phyloP scores from a whole-genome alignment of 2,888 invertebrate genomes.

The Caprella mutica region DNA sequence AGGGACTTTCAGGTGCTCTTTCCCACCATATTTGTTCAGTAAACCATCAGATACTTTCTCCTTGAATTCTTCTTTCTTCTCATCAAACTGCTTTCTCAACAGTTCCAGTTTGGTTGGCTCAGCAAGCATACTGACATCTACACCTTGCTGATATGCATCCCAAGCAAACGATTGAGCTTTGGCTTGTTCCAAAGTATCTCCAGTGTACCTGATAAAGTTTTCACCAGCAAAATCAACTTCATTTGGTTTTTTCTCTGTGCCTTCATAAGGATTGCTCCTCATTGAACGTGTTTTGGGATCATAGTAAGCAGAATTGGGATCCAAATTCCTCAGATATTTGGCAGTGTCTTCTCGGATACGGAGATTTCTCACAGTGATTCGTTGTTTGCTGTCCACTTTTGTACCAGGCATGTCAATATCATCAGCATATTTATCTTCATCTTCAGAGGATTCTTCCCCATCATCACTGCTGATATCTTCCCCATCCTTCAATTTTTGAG shows the following conservation, averaged over 20 bases:
- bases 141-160: constrained; percentile 86
- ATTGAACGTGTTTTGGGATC: constrained; percentile 98
- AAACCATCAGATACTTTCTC: constrained; percentile 67
- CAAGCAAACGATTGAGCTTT: constrained; percentile 91
- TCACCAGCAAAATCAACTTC: constrained; percentile 82
- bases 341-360: constrained; percentile 98
- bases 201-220: constrained; percentile 87
- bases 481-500: constrained; percentile 65
- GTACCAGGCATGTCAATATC: constrained; percentile 85
- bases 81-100: constrained; percentile 75
- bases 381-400: constrained; percentile 96
- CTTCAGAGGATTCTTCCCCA: constrained; percentile 54
- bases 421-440: constrained; percentile 51
- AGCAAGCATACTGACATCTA: constrained; percentile 88
- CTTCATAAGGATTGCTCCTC: constrained; percentile 86
- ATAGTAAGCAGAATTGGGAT: constrained; percentile 95
- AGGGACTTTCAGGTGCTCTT: constrained; percentile 70
- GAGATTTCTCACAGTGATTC: constrained; percentile 95
- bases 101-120: constrained; percentile 95
- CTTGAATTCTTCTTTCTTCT: constrained; percentile 81
- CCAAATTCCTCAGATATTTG: constrained; percentile 91
- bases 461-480: constrained; percentile 37
- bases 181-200: constrained; percentile 84
- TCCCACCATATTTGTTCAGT: constrained; percentile 87
- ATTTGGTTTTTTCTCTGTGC: constrained; percentile 43